Conservation (phyloP, 2,797 vertebrate species). For the Dermochelys coriacea region DNA sequence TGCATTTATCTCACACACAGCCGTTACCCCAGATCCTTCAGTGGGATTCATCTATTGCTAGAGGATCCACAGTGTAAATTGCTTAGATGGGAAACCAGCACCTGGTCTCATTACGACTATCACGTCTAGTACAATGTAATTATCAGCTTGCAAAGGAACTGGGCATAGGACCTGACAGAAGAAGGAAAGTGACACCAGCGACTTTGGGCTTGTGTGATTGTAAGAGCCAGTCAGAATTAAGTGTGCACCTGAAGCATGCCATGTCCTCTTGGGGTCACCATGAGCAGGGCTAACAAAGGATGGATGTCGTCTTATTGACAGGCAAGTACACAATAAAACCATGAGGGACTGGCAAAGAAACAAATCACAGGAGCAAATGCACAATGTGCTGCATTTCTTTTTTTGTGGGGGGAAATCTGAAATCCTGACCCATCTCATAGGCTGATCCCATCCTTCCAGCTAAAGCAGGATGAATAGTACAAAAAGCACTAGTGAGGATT, state of each 20-base stretch:
- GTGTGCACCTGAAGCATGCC: fast-evolving
- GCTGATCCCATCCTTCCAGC: not conserved
- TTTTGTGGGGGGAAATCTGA: not conserved
- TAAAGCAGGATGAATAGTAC: not conserved
- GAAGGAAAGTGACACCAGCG: fast-evolving
- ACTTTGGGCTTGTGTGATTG: fast-evolving
- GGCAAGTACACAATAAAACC: fast-evolving
- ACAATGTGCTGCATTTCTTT: not conserved
- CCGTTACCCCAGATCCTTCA: not conserved
- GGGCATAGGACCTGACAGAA: not conserved
- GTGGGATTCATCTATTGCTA: conserved; percentile 19
- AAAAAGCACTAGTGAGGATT: not conserved
- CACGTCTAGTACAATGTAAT: not conserved
- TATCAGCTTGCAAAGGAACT: conserved; percentile 12
- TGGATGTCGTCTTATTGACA: not conserved
- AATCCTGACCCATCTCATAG: not conserved
- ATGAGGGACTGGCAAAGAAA: not conserved
- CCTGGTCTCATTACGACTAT: conserved; percentile 54
- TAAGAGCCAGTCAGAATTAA: fast-evolving
- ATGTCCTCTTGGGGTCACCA: not conserved
- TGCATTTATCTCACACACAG: conserved; percentile 27
- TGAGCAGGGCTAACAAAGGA: not conserved
- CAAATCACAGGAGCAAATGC: not conserved
- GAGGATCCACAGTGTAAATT: conserved; percentile 48
- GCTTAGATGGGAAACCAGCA: conserved; percentile 59